A percentile compares a stretch with the other conserved stretches of the same genome.
Evolutionary conservation across 37 sponge, comb jelly and placozoan species (phyloP).

Genomic region (Axinella damicornis): DNA sequence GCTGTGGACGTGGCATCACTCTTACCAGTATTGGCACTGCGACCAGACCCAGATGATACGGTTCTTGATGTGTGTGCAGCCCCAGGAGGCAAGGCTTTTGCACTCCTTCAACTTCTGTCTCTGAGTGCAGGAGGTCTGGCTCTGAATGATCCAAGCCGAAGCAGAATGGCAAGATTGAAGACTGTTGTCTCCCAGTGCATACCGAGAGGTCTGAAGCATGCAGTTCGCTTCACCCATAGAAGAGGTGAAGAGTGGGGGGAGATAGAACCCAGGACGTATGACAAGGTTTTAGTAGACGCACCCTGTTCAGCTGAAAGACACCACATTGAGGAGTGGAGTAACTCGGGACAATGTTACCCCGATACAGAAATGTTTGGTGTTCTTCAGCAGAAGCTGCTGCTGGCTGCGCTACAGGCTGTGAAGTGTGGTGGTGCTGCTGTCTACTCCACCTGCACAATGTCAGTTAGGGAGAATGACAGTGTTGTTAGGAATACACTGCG

Average conservation of each 20-base stretch:
- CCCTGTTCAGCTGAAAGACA: conserved; percentile 42
- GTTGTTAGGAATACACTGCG: not conserved
- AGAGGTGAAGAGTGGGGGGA: conserved; percentile 36
- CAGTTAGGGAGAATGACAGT: conserved; percentile 17
- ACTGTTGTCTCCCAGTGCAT: conserved; percentile 14
- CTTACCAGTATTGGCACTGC: conserved; percentile 12
- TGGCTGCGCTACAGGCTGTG: conserved; percentile 6
- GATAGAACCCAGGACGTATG: conserved; percentile 3
- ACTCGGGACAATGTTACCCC: not conserved
- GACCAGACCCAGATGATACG: not conserved
- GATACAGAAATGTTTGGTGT: not conserved
- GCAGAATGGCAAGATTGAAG: conserved; percentile 13
- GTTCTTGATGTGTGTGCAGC: conserved; percentile 65
- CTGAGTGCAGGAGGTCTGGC: conserved; percentile 14
- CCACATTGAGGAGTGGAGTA: conserved; percentile 6
- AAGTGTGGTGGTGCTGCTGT: conserved; percentile 10
- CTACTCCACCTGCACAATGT: conserved; percentile 38
- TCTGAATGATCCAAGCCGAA: conserved; percentile 5
- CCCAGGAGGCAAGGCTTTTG: conserved; percentile 56
- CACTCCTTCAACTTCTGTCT: conserved; percentile 1
- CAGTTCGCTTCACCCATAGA: conserved; percentile 26
- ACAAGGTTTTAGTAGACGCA: conserved; percentile 25
- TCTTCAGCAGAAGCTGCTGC: conserved; percentile 12
- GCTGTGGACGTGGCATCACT: conserved; percentile 46
- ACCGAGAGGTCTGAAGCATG: not conserved